Evolutionary conservation across 2,888 invertebrate genomes (phyloP), one percentile per base, ranked within the genome.

Genomic region (Pseudeuparius sepicola): DNA sequence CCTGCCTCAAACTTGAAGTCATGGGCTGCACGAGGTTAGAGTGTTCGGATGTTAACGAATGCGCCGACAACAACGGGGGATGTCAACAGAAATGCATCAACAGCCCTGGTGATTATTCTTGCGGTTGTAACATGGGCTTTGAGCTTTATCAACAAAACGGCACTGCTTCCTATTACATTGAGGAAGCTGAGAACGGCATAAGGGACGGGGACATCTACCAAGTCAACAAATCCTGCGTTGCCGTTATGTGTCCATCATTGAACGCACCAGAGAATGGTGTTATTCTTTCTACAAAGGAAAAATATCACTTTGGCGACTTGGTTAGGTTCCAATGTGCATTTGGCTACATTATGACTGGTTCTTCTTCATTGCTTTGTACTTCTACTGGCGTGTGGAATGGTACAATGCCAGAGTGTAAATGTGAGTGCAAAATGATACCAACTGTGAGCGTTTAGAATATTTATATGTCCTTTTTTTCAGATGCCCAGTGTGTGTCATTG

Each of bases 311-410:
- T 54, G 88, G 89, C 1, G 92, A 93, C 59, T 69, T 85, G 24
- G 79, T 92, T 0, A 78, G 76, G 44, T 94, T 94, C 71, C 88
- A 89, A 54, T 96, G 96, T 56, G 78, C 90, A 53, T 93, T 94
- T 60, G 96, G 96, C 11, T 90, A 87, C 56, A 83, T 90, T 1
- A 82, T 94, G 75, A 78, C 82, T 39, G 94, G 94, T 31, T 81
- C 85, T 31, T 75, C 87, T 1, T 78, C 85, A 4, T 66, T 96
- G 11, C 69, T 86, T 34, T 97, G 96, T 60, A 80, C 85, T 2
- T 84, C 87, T 3, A 82, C 80, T 56, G 96, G 96, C 29, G 75
- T 72, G 17, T 97, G 96, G 97, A 92, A 93, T 58, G 90, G 90
- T 48, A 80, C 88, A 4, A 76, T 83, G 24, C 96, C 97, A 3